These are phyloP conservation scores for Polydrusus cervinus DNA, from an alignment of 2,888 invertebrate genomes.

Conservation along the genomic window DNA sequence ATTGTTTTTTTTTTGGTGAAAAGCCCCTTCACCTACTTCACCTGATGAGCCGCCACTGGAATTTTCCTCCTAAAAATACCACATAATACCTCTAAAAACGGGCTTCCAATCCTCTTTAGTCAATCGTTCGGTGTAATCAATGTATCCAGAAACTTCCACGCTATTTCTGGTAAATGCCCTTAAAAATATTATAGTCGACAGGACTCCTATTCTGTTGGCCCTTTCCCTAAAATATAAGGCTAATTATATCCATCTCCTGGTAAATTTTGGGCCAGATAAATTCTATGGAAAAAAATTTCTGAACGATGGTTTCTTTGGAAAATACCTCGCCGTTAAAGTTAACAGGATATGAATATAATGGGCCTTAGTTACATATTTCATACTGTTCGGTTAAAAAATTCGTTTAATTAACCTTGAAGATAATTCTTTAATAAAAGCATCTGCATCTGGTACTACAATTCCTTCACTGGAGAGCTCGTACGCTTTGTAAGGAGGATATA, in stretches of 20 bases:
- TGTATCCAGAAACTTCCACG: constrained; percentile 88
- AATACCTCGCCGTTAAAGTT: too few species aligned
- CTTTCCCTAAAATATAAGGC: constrained; percentile 78
- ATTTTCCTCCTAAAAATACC: too few species aligned
- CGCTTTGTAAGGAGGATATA: constrained; percentile 77
- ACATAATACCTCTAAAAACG: constrained; percentile 80
- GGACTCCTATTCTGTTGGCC: constrained; percentile 73
- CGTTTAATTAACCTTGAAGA: constrained; percentile 38
- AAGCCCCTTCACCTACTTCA: too few species aligned
- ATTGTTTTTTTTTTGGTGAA: too few species aligned
- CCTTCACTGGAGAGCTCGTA: constrained; percentile 78
- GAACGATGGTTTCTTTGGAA: too few species aligned
- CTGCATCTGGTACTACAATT: constrained; percentile 73
- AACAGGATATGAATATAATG: too few species aligned
- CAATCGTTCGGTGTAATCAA: constrained; percentile 85
- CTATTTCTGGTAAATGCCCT: constrained; percentile 80
- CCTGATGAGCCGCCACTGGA: too few species aligned
- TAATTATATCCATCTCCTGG: too few species aligned
- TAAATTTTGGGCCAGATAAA: too few species aligned
- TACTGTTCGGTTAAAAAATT: too few species aligned
- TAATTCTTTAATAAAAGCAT: constrained; percentile 71
- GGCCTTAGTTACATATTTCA: too few species aligned
- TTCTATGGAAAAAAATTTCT: too few species aligned
- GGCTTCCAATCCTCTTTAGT: constrained; percentile 83
- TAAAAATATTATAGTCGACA: constrained; percentile 86